Percentiles rank a stretch among this genome's conserved stretches.
Evolutionary conservation across 2,113 vertebrate species (phyloP).

Genomic region (Collichthys lucidus): DNA sequence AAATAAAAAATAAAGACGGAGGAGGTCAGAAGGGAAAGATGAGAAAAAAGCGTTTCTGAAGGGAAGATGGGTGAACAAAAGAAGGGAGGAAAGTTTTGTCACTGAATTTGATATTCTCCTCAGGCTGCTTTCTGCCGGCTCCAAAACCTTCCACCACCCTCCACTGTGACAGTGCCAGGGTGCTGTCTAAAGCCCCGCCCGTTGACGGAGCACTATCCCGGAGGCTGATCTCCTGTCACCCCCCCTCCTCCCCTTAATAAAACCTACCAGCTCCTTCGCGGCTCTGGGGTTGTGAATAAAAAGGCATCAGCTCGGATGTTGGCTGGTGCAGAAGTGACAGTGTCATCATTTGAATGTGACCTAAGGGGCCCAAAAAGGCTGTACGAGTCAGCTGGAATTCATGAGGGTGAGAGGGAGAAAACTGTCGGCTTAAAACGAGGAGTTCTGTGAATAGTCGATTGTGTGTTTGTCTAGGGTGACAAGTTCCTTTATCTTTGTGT

Average conservation of each 20-base stretch:
- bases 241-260: background rate
- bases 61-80: background rate
- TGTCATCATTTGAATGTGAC: conserved; percentile 54
- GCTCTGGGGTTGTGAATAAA: conserved; percentile 38
- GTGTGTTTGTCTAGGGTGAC: conserved; percentile 24
- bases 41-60: background rate
- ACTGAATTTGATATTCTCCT: conserved; percentile 26
- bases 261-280: conserved; percentile 20
- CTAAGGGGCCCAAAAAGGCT: conserved; percentile 9
- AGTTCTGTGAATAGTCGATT: conserved; percentile 46
- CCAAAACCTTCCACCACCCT: conserved; percentile 29
- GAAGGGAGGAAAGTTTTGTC: conserved; percentile 3
- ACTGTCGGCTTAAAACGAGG: conserved; percentile 34
- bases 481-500: conserved; percentile 9
- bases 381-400: background rate
- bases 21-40: background rate
- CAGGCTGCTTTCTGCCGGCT: conserved; percentile 20
- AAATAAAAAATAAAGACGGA: background rate
- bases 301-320: conserved; percentile 24
- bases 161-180: conserved; percentile 3
- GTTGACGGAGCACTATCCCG: conserved; percentile 38
- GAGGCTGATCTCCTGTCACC: conserved; percentile 50
- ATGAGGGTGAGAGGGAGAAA: conserved; percentile 4
- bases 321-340: conserved; percentile 53
- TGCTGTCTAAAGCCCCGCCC: background rate